Percentiles rank a stretch among this genome's conserved stretches.
Conservation (phyloP, 2,797 vertebrate species). For the Lemur catta region DNA sequence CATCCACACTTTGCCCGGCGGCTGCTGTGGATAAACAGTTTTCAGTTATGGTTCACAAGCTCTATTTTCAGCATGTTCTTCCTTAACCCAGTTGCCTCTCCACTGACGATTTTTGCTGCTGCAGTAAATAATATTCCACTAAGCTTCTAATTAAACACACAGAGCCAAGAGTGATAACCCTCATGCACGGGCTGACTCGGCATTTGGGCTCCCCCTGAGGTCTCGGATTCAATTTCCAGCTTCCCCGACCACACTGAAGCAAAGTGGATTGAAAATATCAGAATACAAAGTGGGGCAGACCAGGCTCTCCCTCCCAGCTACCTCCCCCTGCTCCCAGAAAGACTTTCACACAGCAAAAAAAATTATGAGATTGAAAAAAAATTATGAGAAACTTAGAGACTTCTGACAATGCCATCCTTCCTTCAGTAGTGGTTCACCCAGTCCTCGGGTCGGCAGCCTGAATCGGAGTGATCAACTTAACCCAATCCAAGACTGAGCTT, state of each 20-base stretch:
- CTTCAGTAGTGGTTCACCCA: not conserved
- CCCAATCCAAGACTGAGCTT: not conserved
- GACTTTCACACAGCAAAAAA: not conserved
- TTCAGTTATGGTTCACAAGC: constrained; percentile 63
- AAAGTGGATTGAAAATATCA: constrained; percentile 55
- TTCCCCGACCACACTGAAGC: constrained; percentile 47
- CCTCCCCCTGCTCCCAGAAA: not conserved
- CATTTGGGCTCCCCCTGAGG: constrained; percentile 38
- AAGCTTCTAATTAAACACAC: constrained; percentile 70
- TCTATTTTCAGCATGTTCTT: constrained; percentile 33
- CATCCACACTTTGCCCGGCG: not conserved
- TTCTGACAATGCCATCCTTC: not conserved
- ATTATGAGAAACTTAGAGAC: not conserved
- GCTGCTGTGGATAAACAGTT: constrained; percentile 54
- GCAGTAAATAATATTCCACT: constrained; percentile 69
- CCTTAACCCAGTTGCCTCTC: constrained; percentile 64
- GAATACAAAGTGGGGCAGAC: not conserved
- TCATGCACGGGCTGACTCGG: constrained; percentile 62
- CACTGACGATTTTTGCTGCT: constrained; percentile 57
- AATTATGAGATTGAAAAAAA: not conserved
- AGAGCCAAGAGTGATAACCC: constrained; percentile 63
- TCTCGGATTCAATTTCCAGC: constrained; percentile 75
- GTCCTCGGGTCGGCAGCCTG: not conserved
- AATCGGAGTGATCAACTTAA: not conserved
- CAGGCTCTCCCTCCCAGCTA: not conserved